Evolutionary conservation across 1,140 invertebrate species (phyloP), one percentile per base, ranked within the genome.

Genomic region (Dysdera silvatica): DNA sequence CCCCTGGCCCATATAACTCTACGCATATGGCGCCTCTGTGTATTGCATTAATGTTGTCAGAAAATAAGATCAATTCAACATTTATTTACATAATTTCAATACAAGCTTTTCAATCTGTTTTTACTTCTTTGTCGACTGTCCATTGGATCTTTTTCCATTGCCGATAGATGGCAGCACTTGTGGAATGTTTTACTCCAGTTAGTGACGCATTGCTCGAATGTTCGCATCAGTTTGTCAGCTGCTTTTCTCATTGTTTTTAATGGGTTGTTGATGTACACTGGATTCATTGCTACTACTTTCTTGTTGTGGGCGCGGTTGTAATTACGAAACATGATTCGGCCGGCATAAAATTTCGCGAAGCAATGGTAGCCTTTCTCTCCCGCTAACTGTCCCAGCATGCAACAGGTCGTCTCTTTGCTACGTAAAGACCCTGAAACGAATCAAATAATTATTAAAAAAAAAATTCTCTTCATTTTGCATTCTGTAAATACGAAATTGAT

Each of bases 281-380:
- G 41, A 2, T 66, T 57, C 32, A 67, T 40, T n/a, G 67, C 57
- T 8, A 59, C 31, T 37, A 72, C 47, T 20, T 67, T 68, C 16
- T 70, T 60, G 61, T 70, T 73, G 52, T 74, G 71, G 3, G 70
- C 67, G 12, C 73, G 66, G 58, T 74, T 74, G 23, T 43, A 32
- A 52, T 74, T 74, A 10, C 73, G 63, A 28, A 40, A 45, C 20
- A 56, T 23, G 10, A 74, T 57, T 8, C 67, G 60, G 2, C 57
- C 43, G 0, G 61, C 55, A 40, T 74, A 74, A 54, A 72, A 73
- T 0, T 57, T 26, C 4, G 68, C 69, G 26, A 65, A 65, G 57
- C 73, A 74, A 31, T 72, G 68, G 58, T 69, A 74, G 23, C 73
- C 73, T 65, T 72, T 74, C 33, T 74, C 67, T 8, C 73, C 73